These are phyloP conservation scores for Gobionotothen gibberifrons DNA, from an alignment of 2,797 vertebrate genomes.

Conservation along the genomic window DNA sequence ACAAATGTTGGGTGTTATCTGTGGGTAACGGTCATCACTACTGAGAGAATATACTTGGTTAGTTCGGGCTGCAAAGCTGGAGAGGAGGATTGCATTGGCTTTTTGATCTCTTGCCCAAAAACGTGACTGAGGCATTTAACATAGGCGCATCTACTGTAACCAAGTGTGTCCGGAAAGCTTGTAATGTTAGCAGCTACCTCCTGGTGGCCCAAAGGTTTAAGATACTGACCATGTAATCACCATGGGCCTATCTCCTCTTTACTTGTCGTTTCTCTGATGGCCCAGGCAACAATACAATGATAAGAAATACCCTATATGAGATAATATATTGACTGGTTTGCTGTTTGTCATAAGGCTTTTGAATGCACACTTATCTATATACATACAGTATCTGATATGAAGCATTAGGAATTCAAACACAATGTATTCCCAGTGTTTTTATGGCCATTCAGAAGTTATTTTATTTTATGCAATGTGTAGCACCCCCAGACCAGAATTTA, in stretches of 20 bases:
- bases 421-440: background rate
- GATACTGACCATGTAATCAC: background rate
- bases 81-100: constrained; percentile 8
- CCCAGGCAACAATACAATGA: background rate
- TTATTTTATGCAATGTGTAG: constrained; percentile 23
- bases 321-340: background rate
- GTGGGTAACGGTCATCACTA: background rate
- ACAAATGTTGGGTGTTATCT: background rate
- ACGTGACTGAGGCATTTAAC: background rate
- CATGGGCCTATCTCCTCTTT: background rate
- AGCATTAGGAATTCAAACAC: background rate
- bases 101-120: constrained; percentile 13
- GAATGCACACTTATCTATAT: background rate
- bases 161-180: background rate
- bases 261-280: background rate
- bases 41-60: background rate
- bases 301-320: background rate
- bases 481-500: constrained; percentile 41
- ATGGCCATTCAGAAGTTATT: background rate
- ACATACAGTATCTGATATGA: background rate
- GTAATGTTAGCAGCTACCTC: background rate
- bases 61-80: background rate
- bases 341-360: background rate
- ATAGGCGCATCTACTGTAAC: background rate
- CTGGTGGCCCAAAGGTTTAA: background rate